Evolutionary conservation across 2,113 vertebrate genomes (phyloP).

Genomic region (Heptranchias perlo): DNA sequence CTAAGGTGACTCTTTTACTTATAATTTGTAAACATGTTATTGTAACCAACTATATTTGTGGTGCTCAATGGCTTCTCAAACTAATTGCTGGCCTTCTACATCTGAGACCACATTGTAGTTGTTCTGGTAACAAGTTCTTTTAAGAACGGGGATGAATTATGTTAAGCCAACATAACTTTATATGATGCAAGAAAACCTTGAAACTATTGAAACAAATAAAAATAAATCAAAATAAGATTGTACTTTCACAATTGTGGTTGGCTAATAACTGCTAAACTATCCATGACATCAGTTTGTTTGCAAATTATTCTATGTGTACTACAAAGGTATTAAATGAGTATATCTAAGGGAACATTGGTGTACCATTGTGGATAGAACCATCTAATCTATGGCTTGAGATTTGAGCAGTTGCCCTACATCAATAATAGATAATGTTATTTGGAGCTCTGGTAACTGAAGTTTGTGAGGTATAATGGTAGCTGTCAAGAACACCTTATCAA

Average conservation of each 20-base stretch:
- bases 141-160: background rate
- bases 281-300: background rate
- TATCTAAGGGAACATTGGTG: background rate
- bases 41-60: background rate
- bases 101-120: background rate
- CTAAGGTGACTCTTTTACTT: background rate
- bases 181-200: background rate
- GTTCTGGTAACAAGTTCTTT: background rate
- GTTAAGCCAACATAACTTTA: background rate
- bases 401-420: background rate
- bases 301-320: background rate
- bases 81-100: background rate
- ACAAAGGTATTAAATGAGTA: background rate
- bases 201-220: background rate
- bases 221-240: background rate
- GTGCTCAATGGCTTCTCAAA: background rate
- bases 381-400: background rate
- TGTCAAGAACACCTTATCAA: background rate
- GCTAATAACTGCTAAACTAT: background rate
- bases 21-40: background rate
- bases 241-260: background rate
- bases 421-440: background rate
- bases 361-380: background rate
- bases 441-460: background rate
- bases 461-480: background rate